A percentile compares a stretch with the other conserved stretches of the same genome.
These are phyloP conservation scores for Spondyliosoma cantharus DNA, from an alignment of 2,797 vertebrate species.

Conservation along the genomic window DNA sequence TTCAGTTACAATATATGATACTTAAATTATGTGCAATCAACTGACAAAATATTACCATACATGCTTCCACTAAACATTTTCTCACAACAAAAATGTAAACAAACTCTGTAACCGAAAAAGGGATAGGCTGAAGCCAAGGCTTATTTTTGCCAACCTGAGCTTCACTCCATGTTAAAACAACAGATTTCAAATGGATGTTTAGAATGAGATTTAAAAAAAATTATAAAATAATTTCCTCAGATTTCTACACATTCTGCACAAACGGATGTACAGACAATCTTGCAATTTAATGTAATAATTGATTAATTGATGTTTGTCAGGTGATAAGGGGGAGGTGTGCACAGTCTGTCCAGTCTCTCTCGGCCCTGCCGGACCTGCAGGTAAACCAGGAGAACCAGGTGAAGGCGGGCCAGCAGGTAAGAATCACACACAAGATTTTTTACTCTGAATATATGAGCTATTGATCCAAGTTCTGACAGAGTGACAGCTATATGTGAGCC, in stretches of 20 bases:
- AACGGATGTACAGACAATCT: too few relatives aligned
- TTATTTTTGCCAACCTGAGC: too few relatives aligned
- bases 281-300: too few relatives aligned
- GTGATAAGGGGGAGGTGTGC: conserved; percentile 75
- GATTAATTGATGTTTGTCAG: conserved; percentile 45
- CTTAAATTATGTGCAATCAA: too few relatives aligned
- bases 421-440: background rate
- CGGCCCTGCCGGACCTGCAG: conserved; percentile 44
- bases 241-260: too few relatives aligned
- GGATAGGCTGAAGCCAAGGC: too few relatives aligned
- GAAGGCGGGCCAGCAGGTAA: conserved; percentile 65
- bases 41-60: too few relatives aligned
- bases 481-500: background rate
- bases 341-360: background rate
- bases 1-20: too few relatives aligned
- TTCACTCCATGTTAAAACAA: background rate
- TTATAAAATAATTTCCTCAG: background rate
- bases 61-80: too few relatives aligned
- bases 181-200: background rate
- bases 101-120: too few relatives aligned
- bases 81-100: too few relatives aligned
- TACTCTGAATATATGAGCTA: background rate
- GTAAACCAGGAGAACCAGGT: conserved; percentile 68
- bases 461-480: background rate
- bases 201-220: background rate